Evolutionary conservation across 1,140 invertebrate species (phyloP).

Genomic region (Pseudomyrmex sp.): DNA sequence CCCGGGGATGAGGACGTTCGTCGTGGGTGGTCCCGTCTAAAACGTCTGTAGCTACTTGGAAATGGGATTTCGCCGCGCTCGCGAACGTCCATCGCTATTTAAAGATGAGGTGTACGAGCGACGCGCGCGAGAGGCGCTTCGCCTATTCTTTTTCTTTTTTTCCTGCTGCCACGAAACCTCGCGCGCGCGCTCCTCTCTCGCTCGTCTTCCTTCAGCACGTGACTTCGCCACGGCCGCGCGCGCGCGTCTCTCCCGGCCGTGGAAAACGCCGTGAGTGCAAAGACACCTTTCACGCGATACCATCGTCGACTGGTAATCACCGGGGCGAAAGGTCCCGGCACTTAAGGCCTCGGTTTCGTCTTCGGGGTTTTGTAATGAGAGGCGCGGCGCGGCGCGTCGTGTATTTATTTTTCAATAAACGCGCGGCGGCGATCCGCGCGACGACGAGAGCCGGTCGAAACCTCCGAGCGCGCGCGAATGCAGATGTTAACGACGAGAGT

Average conservation of each 20-base stretch:
- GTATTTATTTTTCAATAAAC: slow-evolving; percentile 64
- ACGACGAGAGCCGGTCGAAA: slow-evolving; percentile 17
- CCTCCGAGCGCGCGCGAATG: slow-evolving; percentile 23
- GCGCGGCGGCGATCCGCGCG: slow-evolving; percentile 33
- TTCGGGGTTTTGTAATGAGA: slow-evolving; percentile 60
- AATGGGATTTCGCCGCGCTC: slow-evolving; percentile 72
- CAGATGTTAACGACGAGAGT: slow-evolving; percentile 55
- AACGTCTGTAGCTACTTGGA: slow-evolving; percentile 71
- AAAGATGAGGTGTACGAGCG: slow-evolving; percentile 67
- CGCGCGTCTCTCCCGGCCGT: neutral
- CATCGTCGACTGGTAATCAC: slow-evolving; percentile 66
- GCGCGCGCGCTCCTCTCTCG: neutral
- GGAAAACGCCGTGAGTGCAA: slow-evolving; percentile 75
- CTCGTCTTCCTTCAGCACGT: slow-evolving; percentile 43
- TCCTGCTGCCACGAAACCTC: neutral
- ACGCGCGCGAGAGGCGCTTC: too few species aligned
- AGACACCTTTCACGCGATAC: slow-evolving; percentile 80
- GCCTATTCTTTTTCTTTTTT: slow-evolving; percentile 36
- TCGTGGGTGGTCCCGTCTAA: slow-evolving; percentile 68
- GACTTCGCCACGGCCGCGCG: slow-evolving; percentile 35
- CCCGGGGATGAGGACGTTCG: slow-evolving; percentile 36
- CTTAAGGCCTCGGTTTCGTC: slow-evolving; percentile 55
- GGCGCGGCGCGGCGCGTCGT: slow-evolving; percentile 45
- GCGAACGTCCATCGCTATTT: slow-evolving; percentile 70
- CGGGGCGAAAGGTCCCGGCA: slow-evolving; percentile 68